These are phyloP conservation scores for Todus mexicanus DNA, from an alignment of 2,797 vertebrate genomes.

Conservation along the genomic window DNA sequence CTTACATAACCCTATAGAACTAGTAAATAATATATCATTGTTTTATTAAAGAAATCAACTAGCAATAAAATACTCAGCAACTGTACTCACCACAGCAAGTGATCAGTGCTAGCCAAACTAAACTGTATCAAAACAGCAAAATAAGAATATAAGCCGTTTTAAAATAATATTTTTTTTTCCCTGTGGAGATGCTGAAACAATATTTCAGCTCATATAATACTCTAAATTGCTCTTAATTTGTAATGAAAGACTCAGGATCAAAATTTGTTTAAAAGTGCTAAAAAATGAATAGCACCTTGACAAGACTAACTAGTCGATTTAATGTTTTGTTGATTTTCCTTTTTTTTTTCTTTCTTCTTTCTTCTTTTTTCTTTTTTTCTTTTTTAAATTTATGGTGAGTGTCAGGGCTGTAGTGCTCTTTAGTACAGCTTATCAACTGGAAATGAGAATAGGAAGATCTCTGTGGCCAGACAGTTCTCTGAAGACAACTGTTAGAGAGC, in stretches of 20 bases:
- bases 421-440: not conserved
- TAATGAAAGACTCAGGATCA: not conserved
- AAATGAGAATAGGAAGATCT: not conserved
- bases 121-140: not conserved
- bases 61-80: not conserved
- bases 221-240: not conserved
- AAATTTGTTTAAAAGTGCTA: not conserved
- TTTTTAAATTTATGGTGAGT: not conserved
- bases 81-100: not conserved
- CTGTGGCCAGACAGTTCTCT: not conserved
- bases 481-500: not conserved
- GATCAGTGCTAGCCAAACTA: not conserved
- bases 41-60: constrained; percentile 44
- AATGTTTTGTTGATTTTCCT: not conserved
- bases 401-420: not conserved
- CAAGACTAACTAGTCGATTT: not conserved
- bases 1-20: constrained; percentile 15
- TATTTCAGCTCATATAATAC: not conserved
- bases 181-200: not conserved
- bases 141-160: not conserved
- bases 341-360: not conserved
- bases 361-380: not conserved
- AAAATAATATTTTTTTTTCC: not conserved
- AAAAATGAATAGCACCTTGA: not conserved
- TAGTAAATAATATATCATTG: constrained; percentile 25